These are phyloP conservation scores for Schmidtea mediterranea DNA, from an alignment of 1,140 invertebrate genomes.

Conservation along the genomic window DNA sequence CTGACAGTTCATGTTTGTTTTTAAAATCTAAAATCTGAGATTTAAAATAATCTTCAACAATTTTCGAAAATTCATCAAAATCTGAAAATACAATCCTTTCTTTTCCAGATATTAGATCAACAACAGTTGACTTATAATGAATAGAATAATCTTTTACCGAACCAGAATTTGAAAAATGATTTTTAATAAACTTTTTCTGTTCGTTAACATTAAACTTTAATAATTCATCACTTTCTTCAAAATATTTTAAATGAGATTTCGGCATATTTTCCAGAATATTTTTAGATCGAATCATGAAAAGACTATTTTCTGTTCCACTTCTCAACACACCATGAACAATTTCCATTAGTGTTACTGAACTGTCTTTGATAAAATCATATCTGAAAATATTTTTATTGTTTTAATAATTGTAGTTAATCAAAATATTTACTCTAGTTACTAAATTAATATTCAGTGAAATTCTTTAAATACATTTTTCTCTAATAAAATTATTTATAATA, in stretches of 20 bases:
- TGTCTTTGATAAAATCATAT: conserved; percentile 17
- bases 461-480: too few species aligned
- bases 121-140: not conserved
- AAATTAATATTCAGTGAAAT: too few species aligned
- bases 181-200: too few species aligned
- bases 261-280: conserved; percentile 14
- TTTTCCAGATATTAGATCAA: not conserved
- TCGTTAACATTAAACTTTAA: conserved; percentile 8
- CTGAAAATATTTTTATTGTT: too few species aligned
- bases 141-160: not conserved
- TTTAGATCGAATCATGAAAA: conserved; percentile 16
- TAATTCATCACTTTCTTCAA: conserved; percentile 11
- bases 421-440: too few species aligned
- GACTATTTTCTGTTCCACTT: conserved; percentile 17
- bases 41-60: conserved; percentile 16
- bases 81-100: conserved; percentile 14
- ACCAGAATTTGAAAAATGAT: too few species aligned
- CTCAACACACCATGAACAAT: conserved; percentile 21
- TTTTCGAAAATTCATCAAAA: conserved; percentile 15
- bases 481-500: too few species aligned
- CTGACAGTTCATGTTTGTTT: conserved; percentile 4
- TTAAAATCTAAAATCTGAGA: conserved; percentile 13
- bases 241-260: conserved; percentile 11
- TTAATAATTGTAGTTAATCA: too few species aligned
- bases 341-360: conserved; percentile 26